A percentile compares a stretch with the other conserved stretches of the same genome.
Conservation (phyloP, 2,113 vertebrate genomes). For the Nerophis ophidion region DNA sequence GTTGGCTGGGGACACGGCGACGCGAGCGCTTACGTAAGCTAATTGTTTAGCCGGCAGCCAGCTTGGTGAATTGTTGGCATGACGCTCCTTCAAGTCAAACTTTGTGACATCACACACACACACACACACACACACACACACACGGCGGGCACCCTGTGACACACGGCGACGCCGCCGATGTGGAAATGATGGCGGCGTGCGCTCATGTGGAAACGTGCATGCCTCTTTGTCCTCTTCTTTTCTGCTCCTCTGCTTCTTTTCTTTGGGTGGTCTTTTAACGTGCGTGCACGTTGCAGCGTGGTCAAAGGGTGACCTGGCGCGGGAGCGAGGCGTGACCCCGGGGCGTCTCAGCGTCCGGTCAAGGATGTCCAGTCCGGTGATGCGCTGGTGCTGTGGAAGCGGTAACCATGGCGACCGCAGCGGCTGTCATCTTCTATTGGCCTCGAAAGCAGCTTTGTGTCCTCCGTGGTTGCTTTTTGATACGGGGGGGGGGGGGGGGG, state of each 20-base stretch:
- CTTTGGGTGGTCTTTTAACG: background rate
- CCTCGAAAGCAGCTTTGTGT: too few relatives aligned
- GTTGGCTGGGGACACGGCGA: too few relatives aligned
- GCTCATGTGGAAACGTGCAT: slow-evolving; percentile 50
- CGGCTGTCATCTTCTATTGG: too few relatives aligned
- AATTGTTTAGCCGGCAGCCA: slow-evolving; percentile 56
- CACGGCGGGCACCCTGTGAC: background rate
- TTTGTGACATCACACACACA: background rate
- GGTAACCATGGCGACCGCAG: too few relatives aligned
- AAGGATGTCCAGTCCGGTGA: too few relatives aligned
- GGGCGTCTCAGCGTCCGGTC: too few relatives aligned
- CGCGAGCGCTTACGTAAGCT: slow-evolving; percentile 52
- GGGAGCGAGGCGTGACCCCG: too few relatives aligned
- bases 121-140: background rate
- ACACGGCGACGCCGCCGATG: slow-evolving; percentile 22
- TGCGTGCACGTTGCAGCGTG: too few relatives aligned
- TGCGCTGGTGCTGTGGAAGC: too few relatives aligned
- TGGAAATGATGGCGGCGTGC: slow-evolving; percentile 39
- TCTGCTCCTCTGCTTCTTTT: slow-evolving; percentile 31
- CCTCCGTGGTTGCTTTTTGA: too few relatives aligned
- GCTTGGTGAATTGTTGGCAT: slow-evolving; percentile 27
- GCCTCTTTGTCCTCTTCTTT: slow-evolving; percentile 45
- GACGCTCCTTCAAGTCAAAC: background rate
- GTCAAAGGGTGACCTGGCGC: too few relatives aligned
- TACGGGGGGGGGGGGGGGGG: too few relatives aligned